Percentiles rank a stretch among this genome's conserved stretches.
Conservation (phyloP, 2,888 invertebrate genomes). For the Spodoptera exigua region DNA sequence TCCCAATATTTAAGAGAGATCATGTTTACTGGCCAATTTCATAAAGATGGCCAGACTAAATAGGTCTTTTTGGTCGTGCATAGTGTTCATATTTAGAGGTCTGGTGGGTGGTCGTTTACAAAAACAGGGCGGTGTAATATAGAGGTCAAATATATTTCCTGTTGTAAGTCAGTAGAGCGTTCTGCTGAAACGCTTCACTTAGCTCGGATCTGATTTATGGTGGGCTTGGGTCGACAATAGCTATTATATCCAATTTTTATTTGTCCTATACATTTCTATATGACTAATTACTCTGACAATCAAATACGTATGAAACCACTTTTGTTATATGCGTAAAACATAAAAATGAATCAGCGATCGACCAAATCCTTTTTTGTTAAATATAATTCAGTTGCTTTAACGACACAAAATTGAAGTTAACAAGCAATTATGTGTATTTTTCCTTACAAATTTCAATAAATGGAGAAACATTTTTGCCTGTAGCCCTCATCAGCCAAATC, state of each 20-base stretch:
- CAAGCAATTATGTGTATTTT: no score
- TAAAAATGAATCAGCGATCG: no score
- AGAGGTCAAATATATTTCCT: conserved; percentile 81
- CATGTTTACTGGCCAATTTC: conserved; percentile 61
- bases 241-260: conserved; percentile 67
- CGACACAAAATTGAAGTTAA: no score
- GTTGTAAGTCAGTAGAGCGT: conserved; percentile 82
- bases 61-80: conserved; percentile 50
- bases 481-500: no score
- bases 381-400: no score
- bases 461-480: no score
- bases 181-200: conserved; percentile 79
- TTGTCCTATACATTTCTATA: conserved; percentile 40
- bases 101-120: conserved; percentile 49
- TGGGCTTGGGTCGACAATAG: conserved; percentile 59
- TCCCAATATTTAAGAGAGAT: conserved; percentile 52
- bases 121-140: conserved; percentile 66
- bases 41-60: conserved; percentile 61
- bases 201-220: conserved; percentile 79
- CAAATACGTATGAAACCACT: no score
- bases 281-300: conserved; percentile 25
- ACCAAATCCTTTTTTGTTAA: no score
- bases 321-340: no score
- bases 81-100: conserved; percentile 46
- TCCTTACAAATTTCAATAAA: no score